A percentile compares a stretch with the other conserved stretches of the same genome.
Conservation (phyloP, 2,797 vertebrate species). For the Neomorphus geoffroyi region DNA sequence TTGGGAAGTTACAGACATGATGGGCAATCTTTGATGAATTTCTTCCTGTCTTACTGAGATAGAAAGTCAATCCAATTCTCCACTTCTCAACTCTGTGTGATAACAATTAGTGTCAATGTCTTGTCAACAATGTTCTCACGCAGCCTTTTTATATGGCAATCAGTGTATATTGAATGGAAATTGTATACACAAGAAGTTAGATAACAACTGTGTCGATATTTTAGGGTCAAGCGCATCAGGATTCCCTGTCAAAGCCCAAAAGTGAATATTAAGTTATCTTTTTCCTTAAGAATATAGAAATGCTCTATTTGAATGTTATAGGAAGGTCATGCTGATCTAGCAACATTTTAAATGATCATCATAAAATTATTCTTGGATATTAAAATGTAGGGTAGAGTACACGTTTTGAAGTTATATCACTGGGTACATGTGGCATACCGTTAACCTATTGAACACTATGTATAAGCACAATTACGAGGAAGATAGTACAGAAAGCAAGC, state of each 20-base stretch:
- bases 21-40: slow-evolving; percentile 27
- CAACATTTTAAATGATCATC: background rate
- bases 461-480: background rate
- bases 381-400: background rate
- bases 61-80: slow-evolving; percentile 59
- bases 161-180: background rate
- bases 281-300: background rate
- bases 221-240: slow-evolving; percentile 19
- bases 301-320: background rate
- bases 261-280: background rate
- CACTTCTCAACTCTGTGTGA: slow-evolving; percentile 1
- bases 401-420: background rate
- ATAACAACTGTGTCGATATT: slow-evolving; percentile 28
- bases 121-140: slow-evolving; percentile 12
- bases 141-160: background rate
- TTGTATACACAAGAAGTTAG: background rate
- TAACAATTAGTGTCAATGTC: slow-evolving; percentile 46
- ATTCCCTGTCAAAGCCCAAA: background rate
- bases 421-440: background rate
- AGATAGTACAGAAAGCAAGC: background rate
- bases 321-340: background rate
- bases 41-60: slow-evolving; percentile 37
- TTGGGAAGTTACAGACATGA: slow-evolving; percentile 14
- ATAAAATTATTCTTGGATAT: background rate
- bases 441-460: background rate